A percentile compares a stretch with the other conserved stretches of the same genome.
Conservation (phyloP, 2,797 vertebrate species). For the Myotis findleyi region DNA sequence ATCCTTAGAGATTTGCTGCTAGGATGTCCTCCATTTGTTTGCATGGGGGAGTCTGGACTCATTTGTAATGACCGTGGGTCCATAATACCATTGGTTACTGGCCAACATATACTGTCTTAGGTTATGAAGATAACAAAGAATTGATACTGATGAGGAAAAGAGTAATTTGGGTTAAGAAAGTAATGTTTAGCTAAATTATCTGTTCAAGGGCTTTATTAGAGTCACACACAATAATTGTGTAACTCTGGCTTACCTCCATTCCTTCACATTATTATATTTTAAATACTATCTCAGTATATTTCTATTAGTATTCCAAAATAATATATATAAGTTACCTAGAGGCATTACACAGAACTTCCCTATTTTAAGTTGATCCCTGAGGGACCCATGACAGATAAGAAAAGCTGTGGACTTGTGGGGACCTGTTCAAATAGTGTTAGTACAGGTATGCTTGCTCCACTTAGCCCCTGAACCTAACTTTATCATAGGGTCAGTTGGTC, state of each 20-base stretch:
- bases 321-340: slow-evolving; percentile 25
- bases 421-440: neutral
- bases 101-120: neutral
- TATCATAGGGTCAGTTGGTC: neutral
- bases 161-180: slow-evolving; percentile 13
- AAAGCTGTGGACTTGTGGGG: neutral
- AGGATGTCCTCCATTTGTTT: neutral
- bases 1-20: neutral
- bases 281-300: neutral
- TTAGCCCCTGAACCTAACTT: neutral
- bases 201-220: neutral
- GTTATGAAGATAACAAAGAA: slow-evolving; percentile 15
- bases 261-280: slow-evolving; percentile 24
- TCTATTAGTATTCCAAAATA: slow-evolving; percentile 48
- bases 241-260: slow-evolving; percentile 22
- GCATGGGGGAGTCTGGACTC: neutral
- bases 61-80: neutral
- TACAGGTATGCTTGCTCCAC: neutral
- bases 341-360: neutral
- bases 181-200: neutral
- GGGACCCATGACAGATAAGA: neutral
- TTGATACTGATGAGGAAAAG: neutral
- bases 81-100: neutral
- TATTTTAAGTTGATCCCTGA: slow-evolving; percentile 41
- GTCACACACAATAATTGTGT: neutral